Evolutionary conservation across 2,113 vertebrate genomes (phyloP), one percentile per base, ranked within the genome.

Genomic region (Mormoops blainvillei): DNA sequence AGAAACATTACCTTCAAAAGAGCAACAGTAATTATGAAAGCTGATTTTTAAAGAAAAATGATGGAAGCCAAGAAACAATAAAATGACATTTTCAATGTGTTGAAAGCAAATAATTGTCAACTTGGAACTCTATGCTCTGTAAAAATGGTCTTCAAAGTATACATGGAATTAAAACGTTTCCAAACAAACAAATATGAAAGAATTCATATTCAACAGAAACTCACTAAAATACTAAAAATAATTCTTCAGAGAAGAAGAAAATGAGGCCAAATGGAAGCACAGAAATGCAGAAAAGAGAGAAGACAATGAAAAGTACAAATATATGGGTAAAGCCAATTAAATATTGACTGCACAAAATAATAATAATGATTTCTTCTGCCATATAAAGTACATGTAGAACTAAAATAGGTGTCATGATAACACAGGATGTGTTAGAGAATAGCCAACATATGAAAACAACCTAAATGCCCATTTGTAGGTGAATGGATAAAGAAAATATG

Each of bases 181-280:
- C 82, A 94, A 96, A 92, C 63, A 96, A 96, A 80, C 86, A 87
- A 96, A 80, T 70, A 78, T 78, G 48, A 70, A 65, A 80, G 81
- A 54, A 92, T 78, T 90, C 36, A 84, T 93, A 74, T 87, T 38
- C 81, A 92, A 38, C 54, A 95, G 63, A 41, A 93, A 63, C 43
- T 28, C 33, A 15, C 38, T 73, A 38, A 56, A 93, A 87, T 82
- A 81, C 58, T 76, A 65, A 74, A 43, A 73, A 80, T n/a, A 89
- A 56, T 7, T 52, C 89, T 95, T 50, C 2, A 12, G 80, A 68
- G 33, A n/a, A 91, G 36, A 95, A 81, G 68, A 77, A 80, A 96
- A 71, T 43, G 43, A 87, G 36, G 81, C 4, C 33, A 89, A 91
- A 65, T 33, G 4, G 14, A 87, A 87, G 7, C 33, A 48, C 7